Evolutionary conservation across 2,797 vertebrate genomes (phyloP), one percentile per base, ranked within the genome.

Genomic region (Scomberomorus guttatus): DNA sequence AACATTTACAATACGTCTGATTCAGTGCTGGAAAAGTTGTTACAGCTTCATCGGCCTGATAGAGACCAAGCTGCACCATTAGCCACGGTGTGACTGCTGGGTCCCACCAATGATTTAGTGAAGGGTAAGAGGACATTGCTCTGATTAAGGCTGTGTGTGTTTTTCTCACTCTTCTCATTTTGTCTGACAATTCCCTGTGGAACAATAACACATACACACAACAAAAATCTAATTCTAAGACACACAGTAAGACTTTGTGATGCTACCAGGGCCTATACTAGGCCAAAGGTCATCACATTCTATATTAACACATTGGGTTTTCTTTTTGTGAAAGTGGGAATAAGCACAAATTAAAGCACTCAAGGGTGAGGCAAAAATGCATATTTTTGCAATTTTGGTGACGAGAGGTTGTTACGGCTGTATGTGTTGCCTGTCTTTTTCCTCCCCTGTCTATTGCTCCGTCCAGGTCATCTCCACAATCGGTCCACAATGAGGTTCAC

Each of bases 91-190:
- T 86, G 86, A 90, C 82, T 82, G 72, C 50, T 25, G 37, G 62
- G 42, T 75, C 63, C 61, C 58, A 64, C 52, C 56, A 81, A 75
- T 91, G 85, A 93, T 93, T 90, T 89, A 90, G 75, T 77, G 60
- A 66, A 58, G 60, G 79, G 67, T 20, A 29, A 54, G 50, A 88
- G 66, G 72, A 86, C 74, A 83, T 61, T 81, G 79, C 68, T 79
- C 77, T 82, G 79, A 90, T 84, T 80, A 80, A 70, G 72, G 71
- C 55, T 61, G 44, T 61, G 69, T 75, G 82, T 72, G 48, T 77
- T 80, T 84, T 72, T 83, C 57, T 82, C 69, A 70, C 52, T 85
- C 44, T 22, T 64, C 82, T 50, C 48, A 68, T 64, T 77, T 77
- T 15, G 52, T 58, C 71, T 55, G 70, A 69, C 57, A 72, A 70